Evolutionary conservation across 2,797 vertebrate species (phyloP).

Genomic region (Delichon dasypus): DNA sequence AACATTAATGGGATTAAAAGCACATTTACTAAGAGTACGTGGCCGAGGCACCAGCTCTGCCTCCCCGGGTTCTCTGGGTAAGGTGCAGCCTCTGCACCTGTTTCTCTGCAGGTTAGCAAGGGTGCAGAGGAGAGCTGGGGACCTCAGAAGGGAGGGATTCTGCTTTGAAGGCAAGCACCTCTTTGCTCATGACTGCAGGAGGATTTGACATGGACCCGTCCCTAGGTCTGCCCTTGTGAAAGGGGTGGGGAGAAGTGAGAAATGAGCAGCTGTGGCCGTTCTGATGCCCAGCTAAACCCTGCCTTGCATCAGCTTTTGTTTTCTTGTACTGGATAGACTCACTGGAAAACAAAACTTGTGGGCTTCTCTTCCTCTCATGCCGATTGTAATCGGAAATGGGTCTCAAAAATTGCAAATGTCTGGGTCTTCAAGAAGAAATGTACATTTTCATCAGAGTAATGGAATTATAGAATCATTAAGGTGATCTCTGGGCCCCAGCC

Average conservation of each 20-base stretch:
- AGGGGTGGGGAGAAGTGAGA: neutral
- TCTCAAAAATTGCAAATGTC: neutral
- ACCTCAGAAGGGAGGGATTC: no score
- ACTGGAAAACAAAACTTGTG: neutral
- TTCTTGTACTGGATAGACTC: neutral
- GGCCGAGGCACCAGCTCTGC: neutral
- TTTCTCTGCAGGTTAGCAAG: neutral
- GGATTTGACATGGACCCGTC: neutral
- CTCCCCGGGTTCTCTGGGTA: neutral
- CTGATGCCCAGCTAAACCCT: neutral
- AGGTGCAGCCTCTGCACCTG: neutral
- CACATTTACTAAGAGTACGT: conserved; percentile 18
- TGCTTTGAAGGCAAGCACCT: neutral
- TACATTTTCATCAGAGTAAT: neutral
- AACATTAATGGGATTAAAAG: conserved; percentile 51
- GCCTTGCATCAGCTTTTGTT: neutral
- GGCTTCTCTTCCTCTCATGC: neutral
- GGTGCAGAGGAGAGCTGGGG: neutral
- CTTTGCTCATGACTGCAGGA: neutral
- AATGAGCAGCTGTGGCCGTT: neutral
- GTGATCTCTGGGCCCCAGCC: fast-evolving
- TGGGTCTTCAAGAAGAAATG: neutral
- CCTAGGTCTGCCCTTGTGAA: neutral
- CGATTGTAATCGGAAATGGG: neutral
- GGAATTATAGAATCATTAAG: neutral